These are phyloP conservation scores for Etheostoma nigrum DNA, from an alignment of 2,797 vertebrate genomes.

Conservation along the genomic window DNA sequence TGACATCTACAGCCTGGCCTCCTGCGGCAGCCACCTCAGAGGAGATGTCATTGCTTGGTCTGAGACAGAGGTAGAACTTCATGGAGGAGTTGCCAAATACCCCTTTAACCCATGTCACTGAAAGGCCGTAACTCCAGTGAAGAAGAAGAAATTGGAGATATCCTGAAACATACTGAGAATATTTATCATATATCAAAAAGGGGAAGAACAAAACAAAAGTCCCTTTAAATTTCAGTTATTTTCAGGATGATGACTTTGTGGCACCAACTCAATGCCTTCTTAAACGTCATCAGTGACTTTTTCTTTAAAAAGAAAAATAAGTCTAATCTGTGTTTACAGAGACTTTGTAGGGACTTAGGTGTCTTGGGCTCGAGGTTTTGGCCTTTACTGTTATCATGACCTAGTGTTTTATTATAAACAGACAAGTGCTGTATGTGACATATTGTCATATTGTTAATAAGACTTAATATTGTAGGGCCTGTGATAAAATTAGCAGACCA, in stretches of 20 bases:
- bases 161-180: neutral
- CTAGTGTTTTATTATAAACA: slow-evolving; percentile 55
- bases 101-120: slow-evolving; percentile 88
- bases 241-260: slow-evolving; percentile 3
- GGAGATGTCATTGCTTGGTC: slow-evolving; percentile 88
- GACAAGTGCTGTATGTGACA: slow-evolving; percentile 73
- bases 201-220: slow-evolving; percentile 9
- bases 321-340: slow-evolving; percentile 54
- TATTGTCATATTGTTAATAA: slow-evolving; percentile 77
- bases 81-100: slow-evolving; percentile 86
- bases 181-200: neutral
- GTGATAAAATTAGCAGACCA: slow-evolving; percentile 28
- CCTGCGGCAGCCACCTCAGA: slow-evolving; percentile 82
- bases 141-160: neutral
- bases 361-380: slow-evolving; percentile 21
- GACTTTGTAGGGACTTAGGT: slow-evolving; percentile 25
- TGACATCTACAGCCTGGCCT: slow-evolving; percentile 86
- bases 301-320: slow-evolving; percentile 31
- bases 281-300: slow-evolving; percentile 42
- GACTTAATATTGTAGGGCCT: slow-evolving; percentile 22
- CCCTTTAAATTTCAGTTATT: slow-evolving; percentile 1
- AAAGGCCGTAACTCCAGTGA: slow-evolving; percentile 32
- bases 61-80: slow-evolving; percentile 85
- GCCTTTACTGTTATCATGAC: slow-evolving; percentile 13
- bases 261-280: slow-evolving; percentile 71